phyloP scores from a whole-genome alignment of 2,113 vertebrate species.

The Silurus glanis region DNA sequence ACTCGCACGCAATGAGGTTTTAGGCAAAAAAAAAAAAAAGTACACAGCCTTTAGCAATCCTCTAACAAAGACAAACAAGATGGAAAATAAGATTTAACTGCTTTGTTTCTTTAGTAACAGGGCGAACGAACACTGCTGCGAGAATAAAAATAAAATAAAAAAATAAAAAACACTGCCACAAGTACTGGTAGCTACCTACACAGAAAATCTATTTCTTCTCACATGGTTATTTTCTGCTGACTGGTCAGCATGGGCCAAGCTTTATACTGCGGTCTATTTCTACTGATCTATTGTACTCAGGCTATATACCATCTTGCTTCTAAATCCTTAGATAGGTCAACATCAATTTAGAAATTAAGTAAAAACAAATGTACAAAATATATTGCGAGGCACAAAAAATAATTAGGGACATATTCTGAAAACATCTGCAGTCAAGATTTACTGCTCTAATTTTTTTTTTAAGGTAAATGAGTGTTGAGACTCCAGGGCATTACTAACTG shows the following conservation, averaged over 20 bases:
- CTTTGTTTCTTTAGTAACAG: neutral
- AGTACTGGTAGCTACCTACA: conserved; percentile 1
- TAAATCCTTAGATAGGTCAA: neutral
- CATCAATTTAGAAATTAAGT: neutral
- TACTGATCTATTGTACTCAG: neutral
- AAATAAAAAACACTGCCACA: neutral
- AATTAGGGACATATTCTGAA: neutral
- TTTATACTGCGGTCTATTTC: neutral
- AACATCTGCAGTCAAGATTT: neutral
- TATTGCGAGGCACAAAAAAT: too few relatives aligned
- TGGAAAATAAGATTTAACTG: neutral
- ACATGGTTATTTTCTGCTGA: neutral
- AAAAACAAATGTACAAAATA: neutral
- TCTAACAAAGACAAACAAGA: neutral
- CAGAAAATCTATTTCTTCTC: neutral
- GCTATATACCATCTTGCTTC: neutral
- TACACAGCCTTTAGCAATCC: neutral
- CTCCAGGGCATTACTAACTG: neutral
- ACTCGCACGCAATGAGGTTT: conserved; percentile 42
- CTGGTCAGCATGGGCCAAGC: neutral
- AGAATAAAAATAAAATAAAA: neutral
- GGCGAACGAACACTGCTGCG: neutral
- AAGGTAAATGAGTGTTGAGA: neutral
- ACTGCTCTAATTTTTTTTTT: neutral
- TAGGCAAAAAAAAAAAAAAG: neutral